Evolutionary conservation across 2,113 vertebrate species (phyloP), one percentile per base, ranked within the genome.

Genomic region (Vireo altiloquus): DNA sequence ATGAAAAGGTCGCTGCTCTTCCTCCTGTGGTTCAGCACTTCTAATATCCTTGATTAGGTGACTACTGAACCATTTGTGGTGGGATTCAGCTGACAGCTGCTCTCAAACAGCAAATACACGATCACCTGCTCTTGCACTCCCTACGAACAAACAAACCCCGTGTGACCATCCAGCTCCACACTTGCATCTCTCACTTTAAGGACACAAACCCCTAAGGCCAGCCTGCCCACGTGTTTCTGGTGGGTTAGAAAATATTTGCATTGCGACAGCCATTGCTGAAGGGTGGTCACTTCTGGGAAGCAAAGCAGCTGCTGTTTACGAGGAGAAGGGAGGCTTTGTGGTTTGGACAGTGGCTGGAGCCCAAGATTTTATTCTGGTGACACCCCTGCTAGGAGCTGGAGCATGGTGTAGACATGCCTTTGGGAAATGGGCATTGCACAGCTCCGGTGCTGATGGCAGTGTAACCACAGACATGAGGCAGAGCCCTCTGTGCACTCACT

Each of bases 241-340:
- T 68, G 70, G 78, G 70, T 75, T 68, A 92, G 89, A 82, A 95
- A 92, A 91, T 68, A 95, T 84, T 94, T 75, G 57, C 65, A 22
- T 92, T 94, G 81, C 13, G 0, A 94, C 94, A 95, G 87, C 35
- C 78, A 72, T 20, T 31, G 35, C 87, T 91, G 81, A 85, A 87
- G 77, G 10, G 66, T 50, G 81, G 68, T 76, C 93, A 85, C 65
- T 95, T 95, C 94, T 94, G 84, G 87, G 95, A 95, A 95, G 81
- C 27, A 77, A 79, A 79, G 84, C 96, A 97, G 95, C 94, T 94
- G 96, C 93, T 96, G 57, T 94, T 95, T 94, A 79, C 74, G 17
- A 59, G 86, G 47, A 61, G 76, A 80, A 57, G 64, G 53, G 50
- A 88, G 89, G 93, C 50, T 91, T 85, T 95, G 91, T 95, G 95